Percentiles rank a stretch among this genome's conserved stretches.
These are phyloP conservation scores for Ceyx melanurus DNA, from an alignment of 2,113 vertebrate genomes.

Conservation along the genomic window DNA sequence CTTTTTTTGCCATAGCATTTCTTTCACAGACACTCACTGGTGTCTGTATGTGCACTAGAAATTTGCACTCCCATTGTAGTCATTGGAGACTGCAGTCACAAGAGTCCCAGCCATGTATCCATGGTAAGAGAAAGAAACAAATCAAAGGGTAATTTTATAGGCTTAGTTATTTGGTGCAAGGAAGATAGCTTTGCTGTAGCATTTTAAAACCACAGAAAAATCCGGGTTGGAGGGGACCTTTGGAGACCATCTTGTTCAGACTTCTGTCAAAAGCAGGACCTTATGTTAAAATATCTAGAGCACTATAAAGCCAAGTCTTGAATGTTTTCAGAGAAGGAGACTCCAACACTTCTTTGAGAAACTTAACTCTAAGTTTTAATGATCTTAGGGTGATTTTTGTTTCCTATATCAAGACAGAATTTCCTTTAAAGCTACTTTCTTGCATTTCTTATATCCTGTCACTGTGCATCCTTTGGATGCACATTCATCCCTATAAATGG, in stretches of 20 bases:
- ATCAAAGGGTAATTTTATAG: neutral
- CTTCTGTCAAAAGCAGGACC: neutral
- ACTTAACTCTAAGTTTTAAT: neutral
- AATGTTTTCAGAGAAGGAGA: neutral
- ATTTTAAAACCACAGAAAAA: neutral
- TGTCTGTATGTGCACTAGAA: neutral
- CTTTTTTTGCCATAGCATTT: neutral
- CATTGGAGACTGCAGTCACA: neutral
- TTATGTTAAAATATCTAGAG: neutral
- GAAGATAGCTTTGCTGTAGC: neutral
- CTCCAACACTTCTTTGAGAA: neutral
- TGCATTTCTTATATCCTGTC: neutral
- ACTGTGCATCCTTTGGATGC: neutral
- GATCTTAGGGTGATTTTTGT: neutral
- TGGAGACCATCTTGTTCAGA: neutral
- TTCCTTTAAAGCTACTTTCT: neutral
- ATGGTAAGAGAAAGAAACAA: neutral
- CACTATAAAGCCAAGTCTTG: neutral
- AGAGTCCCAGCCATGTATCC: neutral
- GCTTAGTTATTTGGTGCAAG: neutral
- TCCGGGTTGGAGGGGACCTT: neutral
- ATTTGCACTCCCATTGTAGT: neutral
- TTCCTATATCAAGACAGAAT: neutral
- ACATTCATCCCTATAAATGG: neutral
- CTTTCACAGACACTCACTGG: neutral